Evolutionary conservation across 2,113 vertebrate genomes (phyloP).

Genomic region (Plecotus auritus): DNA sequence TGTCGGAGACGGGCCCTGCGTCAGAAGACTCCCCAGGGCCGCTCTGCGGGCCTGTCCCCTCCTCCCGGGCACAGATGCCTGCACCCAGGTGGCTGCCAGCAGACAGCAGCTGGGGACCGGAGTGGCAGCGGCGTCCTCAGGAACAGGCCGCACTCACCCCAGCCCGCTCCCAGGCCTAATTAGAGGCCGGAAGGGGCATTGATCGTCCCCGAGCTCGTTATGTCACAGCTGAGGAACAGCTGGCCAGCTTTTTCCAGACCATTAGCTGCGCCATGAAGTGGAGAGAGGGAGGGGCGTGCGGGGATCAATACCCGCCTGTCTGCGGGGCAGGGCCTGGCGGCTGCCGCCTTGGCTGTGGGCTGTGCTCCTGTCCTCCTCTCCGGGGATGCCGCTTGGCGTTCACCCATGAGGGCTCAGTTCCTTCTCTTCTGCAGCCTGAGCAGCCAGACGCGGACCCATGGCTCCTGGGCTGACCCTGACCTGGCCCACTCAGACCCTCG

Average conservation of each 20-base stretch:
- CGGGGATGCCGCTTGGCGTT: background rate
- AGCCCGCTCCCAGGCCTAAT: constrained; percentile 70
- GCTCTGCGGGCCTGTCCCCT: background rate
- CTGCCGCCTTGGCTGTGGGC: background rate
- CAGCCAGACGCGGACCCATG: background rate
- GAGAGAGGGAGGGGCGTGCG: constrained; percentile 44
- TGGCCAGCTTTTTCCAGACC: constrained; percentile 76
- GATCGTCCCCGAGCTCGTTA: constrained; percentile 74
- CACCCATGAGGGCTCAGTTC: background rate
- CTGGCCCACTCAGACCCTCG: background rate
- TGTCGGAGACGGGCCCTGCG: background rate
- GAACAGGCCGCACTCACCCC: constrained; percentile 61
- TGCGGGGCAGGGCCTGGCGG: constrained; percentile 35
- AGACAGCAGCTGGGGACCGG: constrained; percentile 61
- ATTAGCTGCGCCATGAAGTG: constrained; percentile 73
- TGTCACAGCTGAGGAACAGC: constrained; percentile 76
- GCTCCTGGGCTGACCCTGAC: background rate
- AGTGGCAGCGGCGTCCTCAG: constrained; percentile 48
- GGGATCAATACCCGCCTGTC: constrained; percentile 72
- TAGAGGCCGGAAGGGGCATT: constrained; percentile 67
- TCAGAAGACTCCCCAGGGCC: background rate
- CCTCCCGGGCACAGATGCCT: constrained; percentile 29
- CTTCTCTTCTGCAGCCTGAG: background rate
- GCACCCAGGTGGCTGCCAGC: constrained; percentile 66
- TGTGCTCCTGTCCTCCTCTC: background rate